Evolutionary conservation across 2,113 vertebrate species (phyloP).

Genomic region (Astatoreochromis straeleni): DNA sequence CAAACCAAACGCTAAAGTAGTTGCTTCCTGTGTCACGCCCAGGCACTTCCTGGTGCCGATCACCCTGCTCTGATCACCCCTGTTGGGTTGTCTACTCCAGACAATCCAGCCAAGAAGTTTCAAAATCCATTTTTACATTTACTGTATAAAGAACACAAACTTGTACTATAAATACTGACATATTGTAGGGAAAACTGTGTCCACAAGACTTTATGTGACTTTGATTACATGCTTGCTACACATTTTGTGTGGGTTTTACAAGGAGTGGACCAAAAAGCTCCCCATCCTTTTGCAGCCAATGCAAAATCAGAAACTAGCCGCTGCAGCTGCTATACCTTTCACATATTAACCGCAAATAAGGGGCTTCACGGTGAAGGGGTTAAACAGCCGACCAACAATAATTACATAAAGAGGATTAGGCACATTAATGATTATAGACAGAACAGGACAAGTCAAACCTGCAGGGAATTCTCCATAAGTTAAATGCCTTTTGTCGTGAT

Average conservation of each 20-base stretch:
- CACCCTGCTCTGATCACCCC: not conserved
- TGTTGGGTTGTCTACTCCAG: not conserved
- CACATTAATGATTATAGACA: constrained; percentile 10
- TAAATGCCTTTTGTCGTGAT: not conserved
- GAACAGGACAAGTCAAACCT: not conserved
- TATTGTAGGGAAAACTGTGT: not conserved
- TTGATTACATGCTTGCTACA: not conserved
- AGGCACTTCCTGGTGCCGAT: constrained; percentile 15
- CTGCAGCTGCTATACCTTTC: constrained; percentile 43
- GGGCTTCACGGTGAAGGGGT: constrained; percentile 1
- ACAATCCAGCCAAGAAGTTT: not conserved
- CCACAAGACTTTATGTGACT: not conserved
- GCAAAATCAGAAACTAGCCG: constrained; percentile 21
- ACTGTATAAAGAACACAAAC: not conserved
- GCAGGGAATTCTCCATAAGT: not conserved
- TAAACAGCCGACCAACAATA: constrained; percentile 21
- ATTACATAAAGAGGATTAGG: not conserved
- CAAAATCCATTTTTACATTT: not conserved
- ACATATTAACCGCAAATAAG: constrained; percentile 30
- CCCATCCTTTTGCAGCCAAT: not conserved
- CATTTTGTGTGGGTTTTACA: not conserved
- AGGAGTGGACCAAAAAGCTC: not conserved
- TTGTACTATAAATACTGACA: not conserved
- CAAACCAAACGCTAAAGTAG: constrained; percentile 21
- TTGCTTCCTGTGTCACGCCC: constrained; percentile 17